Evolutionary conservation across 37 sponge, comb jelly and placozoan genomes (phyloP).

Genomic region (Hormiphora californensis): DNA sequence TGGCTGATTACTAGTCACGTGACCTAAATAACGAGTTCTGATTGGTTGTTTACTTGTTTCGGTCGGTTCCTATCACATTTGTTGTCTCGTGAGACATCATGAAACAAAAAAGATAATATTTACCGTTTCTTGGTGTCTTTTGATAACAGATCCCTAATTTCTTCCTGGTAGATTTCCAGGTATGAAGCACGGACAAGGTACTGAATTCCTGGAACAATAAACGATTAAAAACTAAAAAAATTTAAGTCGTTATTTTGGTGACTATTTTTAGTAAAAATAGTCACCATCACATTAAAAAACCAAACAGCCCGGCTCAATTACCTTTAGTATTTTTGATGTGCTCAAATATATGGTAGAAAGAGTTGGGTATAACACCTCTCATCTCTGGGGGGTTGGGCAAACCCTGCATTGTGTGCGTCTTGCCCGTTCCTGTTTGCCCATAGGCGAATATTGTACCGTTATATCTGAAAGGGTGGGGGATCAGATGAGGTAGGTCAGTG

Average conservation of each 20-base stretch:
- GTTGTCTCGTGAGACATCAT: no score
- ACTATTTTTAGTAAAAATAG: background rate
- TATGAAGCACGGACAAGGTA: constrained; percentile 92
- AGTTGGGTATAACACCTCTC: constrained; percentile 90
- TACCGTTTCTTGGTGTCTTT: constrained; percentile 83
- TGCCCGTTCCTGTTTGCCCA: constrained; percentile 97
- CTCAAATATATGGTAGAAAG: constrained; percentile 88
- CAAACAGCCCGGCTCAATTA: constrained; percentile 8
- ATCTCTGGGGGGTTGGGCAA: constrained; percentile 61
- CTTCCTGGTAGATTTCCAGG: constrained; percentile 99
- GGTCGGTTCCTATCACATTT: no score
- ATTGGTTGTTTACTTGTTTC: no score
- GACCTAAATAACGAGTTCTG: no score
- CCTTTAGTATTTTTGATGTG: constrained; percentile 78
- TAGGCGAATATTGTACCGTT: constrained; percentile 95
- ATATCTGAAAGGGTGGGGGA: no score
- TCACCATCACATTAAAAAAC: background rate
- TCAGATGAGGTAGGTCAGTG: no score
- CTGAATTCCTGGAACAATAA: constrained; percentile 58
- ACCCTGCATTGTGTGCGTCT: constrained; percentile 98
- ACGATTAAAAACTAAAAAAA: background rate
- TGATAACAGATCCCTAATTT: constrained; percentile 85
- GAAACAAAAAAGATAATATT: background rate
- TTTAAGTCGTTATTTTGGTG: background rate
- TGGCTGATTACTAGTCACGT: no score